A percentile compares a stretch with the other conserved stretches of the same genome.
Evolutionary conservation across 2,113 vertebrate genomes (phyloP).

Genomic region (Phycodurus eques): DNA sequence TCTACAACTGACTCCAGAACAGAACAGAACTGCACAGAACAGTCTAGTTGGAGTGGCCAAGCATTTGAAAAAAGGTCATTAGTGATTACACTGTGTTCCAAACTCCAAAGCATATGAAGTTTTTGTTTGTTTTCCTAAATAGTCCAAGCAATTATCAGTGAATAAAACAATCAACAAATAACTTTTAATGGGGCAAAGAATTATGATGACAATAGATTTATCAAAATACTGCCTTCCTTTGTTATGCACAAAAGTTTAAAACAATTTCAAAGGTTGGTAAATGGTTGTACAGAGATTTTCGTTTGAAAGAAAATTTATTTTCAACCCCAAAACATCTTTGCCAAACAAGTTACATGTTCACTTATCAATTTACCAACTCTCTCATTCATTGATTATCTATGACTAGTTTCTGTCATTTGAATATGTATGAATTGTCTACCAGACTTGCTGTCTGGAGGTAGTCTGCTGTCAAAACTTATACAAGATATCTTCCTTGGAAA

Average conservation of each 20-base stretch:
- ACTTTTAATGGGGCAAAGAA: not conserved
- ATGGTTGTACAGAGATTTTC: not conserved
- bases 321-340: too few species aligned
- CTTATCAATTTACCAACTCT: not conserved
- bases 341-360: too few species aligned
- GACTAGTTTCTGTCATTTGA: not conserved
- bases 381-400: not conserved
- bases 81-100: slow-evolving; percentile 12
- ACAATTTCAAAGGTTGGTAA: not conserved
- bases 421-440: not conserved
- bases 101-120: not conserved
- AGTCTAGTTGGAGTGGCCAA: not conserved
- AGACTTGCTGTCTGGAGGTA: not conserved
- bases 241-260: not conserved
- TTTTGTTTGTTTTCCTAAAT: not conserved
- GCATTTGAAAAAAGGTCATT: slow-evolving; percentile 23
- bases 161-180: not conserved
- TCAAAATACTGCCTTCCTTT: not conserved
- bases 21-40: not conserved
- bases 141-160: not conserved
- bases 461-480: too few species aligned
- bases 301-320: too few species aligned
- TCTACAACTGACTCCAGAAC: slow-evolving; percentile 38
- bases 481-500: too few species aligned
- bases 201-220: not conserved